phyloP scores from a whole-genome alignment of 2,888 invertebrate species.

The Unio pictorum region DNA sequence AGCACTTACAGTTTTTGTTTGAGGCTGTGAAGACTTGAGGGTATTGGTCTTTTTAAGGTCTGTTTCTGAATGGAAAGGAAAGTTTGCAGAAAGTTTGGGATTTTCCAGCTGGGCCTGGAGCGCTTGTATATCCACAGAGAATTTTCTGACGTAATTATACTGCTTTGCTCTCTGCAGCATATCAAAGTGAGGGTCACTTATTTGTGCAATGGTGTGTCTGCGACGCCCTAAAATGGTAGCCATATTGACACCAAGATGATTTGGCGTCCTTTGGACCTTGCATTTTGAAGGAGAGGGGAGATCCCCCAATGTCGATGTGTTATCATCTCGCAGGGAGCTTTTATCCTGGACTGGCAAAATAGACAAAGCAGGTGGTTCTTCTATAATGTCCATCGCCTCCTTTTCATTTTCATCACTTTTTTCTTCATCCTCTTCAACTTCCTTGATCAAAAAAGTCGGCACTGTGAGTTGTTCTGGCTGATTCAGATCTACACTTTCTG shows the following conservation, averaged over 20 bases:
- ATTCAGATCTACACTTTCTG: constrained; percentile 37
- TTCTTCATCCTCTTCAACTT: constrained; percentile 37
- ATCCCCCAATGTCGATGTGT: constrained; percentile 32
- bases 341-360: constrained; percentile 32
- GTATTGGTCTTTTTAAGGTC: constrained; percentile 26
- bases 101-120: constrained; percentile 69
- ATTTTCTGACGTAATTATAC: constrained; percentile 69
- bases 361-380: constrained; percentile 7
- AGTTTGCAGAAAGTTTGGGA: constrained; percentile 58
- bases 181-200: constrained; percentile 50
- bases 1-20: constrained; percentile 1
- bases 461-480: constrained; percentile 43
- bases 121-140: constrained; percentile 69
- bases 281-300: constrained; percentile 26
- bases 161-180: constrained; percentile 51
- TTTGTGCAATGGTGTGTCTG: constrained; percentile 63
- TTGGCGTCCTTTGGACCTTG: constrained; percentile 16
- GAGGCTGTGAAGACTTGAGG: too few species aligned
- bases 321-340: constrained; percentile 32
- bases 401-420: constrained; percentile 35
- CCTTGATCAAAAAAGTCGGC: constrained; percentile 43
- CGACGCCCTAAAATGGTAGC: constrained; percentile 57
- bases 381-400: constrained; percentile 6
- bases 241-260: constrained; percentile 59
- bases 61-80: constrained; percentile 55